These are phyloP conservation scores for Rutpela maculata DNA, from an alignment of 2,888 invertebrate species.

Conservation along the genomic window DNA sequence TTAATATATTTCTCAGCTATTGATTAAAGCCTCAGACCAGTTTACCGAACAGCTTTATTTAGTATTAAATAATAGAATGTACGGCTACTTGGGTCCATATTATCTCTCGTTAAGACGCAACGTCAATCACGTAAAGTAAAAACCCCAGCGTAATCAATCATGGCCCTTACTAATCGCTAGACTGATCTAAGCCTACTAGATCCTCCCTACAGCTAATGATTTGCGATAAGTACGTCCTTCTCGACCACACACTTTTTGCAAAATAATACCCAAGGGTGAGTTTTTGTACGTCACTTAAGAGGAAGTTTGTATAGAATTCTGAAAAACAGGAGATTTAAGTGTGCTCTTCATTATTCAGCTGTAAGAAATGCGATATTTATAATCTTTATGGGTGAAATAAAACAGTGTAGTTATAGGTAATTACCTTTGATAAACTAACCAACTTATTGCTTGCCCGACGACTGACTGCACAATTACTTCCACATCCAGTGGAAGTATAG, in stretches of 20 bases:
- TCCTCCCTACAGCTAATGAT: slow-evolving; percentile 62
- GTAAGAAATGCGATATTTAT: neutral
- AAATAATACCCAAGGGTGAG: slow-evolving; percentile 35
- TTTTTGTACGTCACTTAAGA: slow-evolving; percentile 21
- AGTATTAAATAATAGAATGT: slow-evolving; percentile 11
- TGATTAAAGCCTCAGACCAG: neutral
- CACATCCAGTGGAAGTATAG: no score
- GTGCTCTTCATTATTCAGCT: slow-evolving; percentile 15
- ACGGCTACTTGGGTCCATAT: slow-evolving; percentile 29
- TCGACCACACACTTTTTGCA: slow-evolving; percentile 52
- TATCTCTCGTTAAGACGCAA: slow-evolving; percentile 35
- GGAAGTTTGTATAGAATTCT: slow-evolving; percentile 24
- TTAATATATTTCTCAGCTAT: neutral
- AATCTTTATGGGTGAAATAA: no score
- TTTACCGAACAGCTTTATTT: slow-evolving; percentile 7
- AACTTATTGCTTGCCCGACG: no score
- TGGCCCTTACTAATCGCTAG: slow-evolving; percentile 58
- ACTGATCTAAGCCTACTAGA: slow-evolving; percentile 59
- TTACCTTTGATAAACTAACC: no score
- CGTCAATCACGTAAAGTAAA: slow-evolving; percentile 39
- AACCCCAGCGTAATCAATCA: slow-evolving; percentile 57
- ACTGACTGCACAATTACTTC: no score
- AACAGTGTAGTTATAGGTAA: no score
- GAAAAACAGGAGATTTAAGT: slow-evolving; percentile 30
- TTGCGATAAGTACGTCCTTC: slow-evolving; percentile 62